Percentiles rank a stretch among this genome's conserved stretches.
Evolutionary conservation across 2,797 vertebrate species (phyloP).

Genomic region (Enteromius radiatus): DNA sequence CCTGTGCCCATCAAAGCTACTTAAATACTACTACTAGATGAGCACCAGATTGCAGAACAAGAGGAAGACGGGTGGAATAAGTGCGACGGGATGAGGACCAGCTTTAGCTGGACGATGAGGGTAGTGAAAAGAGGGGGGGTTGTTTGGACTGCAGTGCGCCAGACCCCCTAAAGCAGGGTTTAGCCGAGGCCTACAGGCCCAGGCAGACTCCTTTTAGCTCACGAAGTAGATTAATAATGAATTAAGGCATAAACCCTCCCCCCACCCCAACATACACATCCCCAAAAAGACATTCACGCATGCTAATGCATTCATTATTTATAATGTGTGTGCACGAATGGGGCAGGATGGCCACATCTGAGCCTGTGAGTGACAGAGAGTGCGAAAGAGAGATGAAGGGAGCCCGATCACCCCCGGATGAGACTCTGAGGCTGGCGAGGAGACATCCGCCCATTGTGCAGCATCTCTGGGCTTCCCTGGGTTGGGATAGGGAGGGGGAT

Average conservation of each 20-base stretch:
- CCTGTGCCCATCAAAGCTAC: slow-evolving; percentile 40
- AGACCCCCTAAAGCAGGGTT: slow-evolving; percentile 72
- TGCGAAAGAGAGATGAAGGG: slow-evolving; percentile 67
- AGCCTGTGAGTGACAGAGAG: slow-evolving; percentile 75
- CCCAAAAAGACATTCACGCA: slow-evolving; percentile 82
- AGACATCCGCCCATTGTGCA: slow-evolving; percentile 75
- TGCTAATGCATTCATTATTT: slow-evolving; percentile 86
- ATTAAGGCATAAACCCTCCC: slow-evolving; percentile 72
- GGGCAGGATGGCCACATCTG: slow-evolving; percentile 63
- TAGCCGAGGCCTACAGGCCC: slow-evolving; percentile 63
- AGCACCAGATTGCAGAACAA: slow-evolving; percentile 59
- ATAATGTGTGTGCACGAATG: slow-evolving; percentile 72
- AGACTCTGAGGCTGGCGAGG: slow-evolving; percentile 70
- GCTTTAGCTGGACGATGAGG: slow-evolving; percentile 23
- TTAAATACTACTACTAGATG: slow-evolving; percentile 68
- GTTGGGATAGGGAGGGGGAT: slow-evolving; percentile 15
- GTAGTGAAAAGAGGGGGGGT: background rate
- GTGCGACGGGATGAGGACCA: slow-evolving; percentile 24
- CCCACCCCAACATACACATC: slow-evolving; percentile 57
- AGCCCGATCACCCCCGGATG: slow-evolving; percentile 66
- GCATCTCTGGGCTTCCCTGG: slow-evolving; percentile 52
- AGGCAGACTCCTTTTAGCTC: slow-evolving; percentile 72
- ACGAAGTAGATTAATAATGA: slow-evolving; percentile 84
- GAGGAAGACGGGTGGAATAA: slow-evolving; percentile 58
- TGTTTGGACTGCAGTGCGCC: slow-evolving; percentile 49